Conservation (phyloP, 2,113 vertebrate species). For the Seriola quinqueradiata region DNA sequence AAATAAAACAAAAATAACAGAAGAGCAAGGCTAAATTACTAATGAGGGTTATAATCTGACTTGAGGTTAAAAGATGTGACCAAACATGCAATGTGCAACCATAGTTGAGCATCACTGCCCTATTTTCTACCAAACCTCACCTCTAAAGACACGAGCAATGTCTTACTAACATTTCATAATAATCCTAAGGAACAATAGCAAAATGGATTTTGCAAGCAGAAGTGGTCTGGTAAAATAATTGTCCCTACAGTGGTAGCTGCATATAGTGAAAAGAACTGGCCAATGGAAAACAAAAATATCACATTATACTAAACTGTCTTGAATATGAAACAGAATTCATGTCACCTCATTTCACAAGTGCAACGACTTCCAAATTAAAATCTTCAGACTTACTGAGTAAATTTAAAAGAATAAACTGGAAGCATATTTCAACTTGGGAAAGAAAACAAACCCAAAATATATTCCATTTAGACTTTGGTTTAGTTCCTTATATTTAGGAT, state of each 20-base stretch:
- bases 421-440: conserved; percentile 23
- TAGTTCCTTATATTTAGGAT: conserved; percentile 41
- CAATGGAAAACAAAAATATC: conserved; percentile 48
- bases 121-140: conserved; percentile 53
- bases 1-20: conserved; percentile 65
- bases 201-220: conserved; percentile 53
- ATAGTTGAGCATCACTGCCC: conserved; percentile 42
- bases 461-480: conserved; percentile 74
- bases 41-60: conserved; percentile 58
- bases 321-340: conserved; percentile 27
- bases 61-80: conserved; percentile 62
- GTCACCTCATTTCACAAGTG: conserved; percentile 40
- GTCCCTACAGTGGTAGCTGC: conserved; percentile 52
- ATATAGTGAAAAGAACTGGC: conserved; percentile 65
- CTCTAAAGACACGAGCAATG: conserved; percentile 38
- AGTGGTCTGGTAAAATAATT: conserved; percentile 50
- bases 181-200: conserved; percentile 42
- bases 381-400: conserved; percentile 10
- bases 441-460: conserved; percentile 47
- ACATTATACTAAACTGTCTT: conserved; percentile 11
- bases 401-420: conserved; percentile 28
- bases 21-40: conserved; percentile 62
- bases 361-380: conserved; percentile 47
- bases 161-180: conserved; percentile 40
- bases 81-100: conserved; percentile 73